A percentile compares a stretch with the other conserved stretches of the same genome.
These are phyloP conservation scores for Pedionomus torquatus DNA, from an alignment of 2,113 vertebrate species.

Conservation along the genomic window DNA sequence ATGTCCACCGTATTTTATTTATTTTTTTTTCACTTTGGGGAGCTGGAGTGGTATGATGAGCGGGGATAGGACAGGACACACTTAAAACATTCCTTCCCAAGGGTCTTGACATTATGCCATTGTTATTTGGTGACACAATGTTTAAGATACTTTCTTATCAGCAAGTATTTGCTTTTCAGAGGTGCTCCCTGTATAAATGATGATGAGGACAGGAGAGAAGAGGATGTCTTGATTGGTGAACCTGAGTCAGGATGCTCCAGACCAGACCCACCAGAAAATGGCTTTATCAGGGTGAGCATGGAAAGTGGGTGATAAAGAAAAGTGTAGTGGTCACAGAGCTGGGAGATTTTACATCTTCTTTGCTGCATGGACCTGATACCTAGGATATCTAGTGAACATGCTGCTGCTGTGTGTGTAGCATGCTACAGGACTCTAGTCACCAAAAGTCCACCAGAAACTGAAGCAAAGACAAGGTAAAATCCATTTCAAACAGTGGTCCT, in stretches of 20 bases:
- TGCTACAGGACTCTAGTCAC: not conserved
- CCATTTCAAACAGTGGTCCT: not conserved
- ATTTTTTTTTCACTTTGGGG: not conserved
- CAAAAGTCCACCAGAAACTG: not conserved
- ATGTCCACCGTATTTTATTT: not conserved
- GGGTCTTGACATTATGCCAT: not conserved
- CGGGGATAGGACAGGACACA: not conserved
- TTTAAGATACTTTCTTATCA: not conserved
- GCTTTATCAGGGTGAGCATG: slow-evolving; percentile 84
- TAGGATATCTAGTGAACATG: not conserved
- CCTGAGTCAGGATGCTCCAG: slow-evolving; percentile 82
- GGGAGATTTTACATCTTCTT: not conserved
- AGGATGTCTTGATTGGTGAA: slow-evolving; percentile 60
- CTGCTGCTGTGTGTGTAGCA: not conserved
- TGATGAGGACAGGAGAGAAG: slow-evolving; percentile 78
- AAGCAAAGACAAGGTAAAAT: not conserved
- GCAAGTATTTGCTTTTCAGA: slow-evolving; percentile 66
- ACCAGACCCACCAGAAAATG: slow-evolving; percentile 80
- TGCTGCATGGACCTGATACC: not conserved
- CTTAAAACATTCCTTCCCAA: not conserved
- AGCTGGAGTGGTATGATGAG: too few species aligned
- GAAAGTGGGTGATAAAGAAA: not conserved
- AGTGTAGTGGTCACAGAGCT: not conserved
- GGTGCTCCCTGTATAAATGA: slow-evolving; percentile 87
- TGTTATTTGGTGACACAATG: not conserved